These are phyloP conservation scores for Caenorhabditis becei DNA, from an alignment of 2,888 invertebrate genomes.

Conservation along the genomic window DNA sequence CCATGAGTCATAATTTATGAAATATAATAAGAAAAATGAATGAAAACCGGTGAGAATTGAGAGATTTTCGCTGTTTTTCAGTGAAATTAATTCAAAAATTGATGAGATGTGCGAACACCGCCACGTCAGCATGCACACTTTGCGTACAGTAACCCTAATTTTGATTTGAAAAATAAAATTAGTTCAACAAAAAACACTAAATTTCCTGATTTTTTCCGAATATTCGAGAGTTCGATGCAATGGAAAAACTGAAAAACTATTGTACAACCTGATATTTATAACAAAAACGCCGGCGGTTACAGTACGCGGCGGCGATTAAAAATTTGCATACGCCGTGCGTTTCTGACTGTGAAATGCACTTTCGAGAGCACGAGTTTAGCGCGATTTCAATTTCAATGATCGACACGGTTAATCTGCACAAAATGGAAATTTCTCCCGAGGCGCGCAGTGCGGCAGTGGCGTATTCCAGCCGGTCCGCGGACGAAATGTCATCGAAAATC, in stretches of 20 bases:
- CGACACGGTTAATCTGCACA: conserved; percentile 46
- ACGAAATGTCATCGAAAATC: conserved; percentile 15
- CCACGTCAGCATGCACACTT: conserved; percentile 1
- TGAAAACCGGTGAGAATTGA: conserved; percentile 2
- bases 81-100: not conserved
- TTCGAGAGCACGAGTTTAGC: conserved; percentile 52
- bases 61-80: conserved; percentile 9
- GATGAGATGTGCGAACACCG: no score
- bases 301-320: conserved; percentile 21
- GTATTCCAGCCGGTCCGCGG: conserved; percentile 9
- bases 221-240: not conserved
- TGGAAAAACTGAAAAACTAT: conserved; percentile 22
- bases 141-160: not conserved
- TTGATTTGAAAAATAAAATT: not conserved
- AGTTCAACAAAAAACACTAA: not conserved
- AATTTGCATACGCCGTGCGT: conserved; percentile 34
- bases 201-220: not conserved
- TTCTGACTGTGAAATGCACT: conserved; percentile 33
- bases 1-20: no score
- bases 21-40: not conserved
- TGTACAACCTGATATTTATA: conserved; percentile 23
- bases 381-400: conserved; percentile 11
- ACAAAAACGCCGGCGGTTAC: conserved; percentile 9
- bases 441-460: conserved; percentile 39
- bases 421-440: conserved; percentile 32